Evolutionary conservation across 2,113 vertebrate species (phyloP).

Genomic region (Trematomus loennbergii): DNA sequence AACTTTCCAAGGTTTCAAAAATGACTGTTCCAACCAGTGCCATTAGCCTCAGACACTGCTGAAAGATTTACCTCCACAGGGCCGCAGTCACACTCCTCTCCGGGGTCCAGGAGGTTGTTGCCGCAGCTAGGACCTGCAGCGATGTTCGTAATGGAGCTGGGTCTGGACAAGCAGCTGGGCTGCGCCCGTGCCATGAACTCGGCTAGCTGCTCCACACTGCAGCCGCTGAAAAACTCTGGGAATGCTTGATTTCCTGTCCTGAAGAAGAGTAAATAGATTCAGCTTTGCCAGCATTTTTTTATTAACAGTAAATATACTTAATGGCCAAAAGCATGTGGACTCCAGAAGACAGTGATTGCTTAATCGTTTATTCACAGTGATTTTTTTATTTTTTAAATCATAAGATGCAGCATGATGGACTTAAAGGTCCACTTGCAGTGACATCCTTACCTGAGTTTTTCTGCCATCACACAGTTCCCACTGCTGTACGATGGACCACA

Average conservation of each 20-base stretch:
- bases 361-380: too few relatives aligned
- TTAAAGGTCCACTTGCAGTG: neutral
- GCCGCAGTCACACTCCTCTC: slow-evolving; percentile 95
- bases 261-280: neutral
- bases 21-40: neutral
- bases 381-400: too few relatives aligned
- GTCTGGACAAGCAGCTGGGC: slow-evolving; percentile 83
- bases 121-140: slow-evolving; percentile 85
- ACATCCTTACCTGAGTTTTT: slow-evolving; percentile 82
- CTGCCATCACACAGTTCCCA: slow-evolving; percentile 89
- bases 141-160: slow-evolving; percentile 56
- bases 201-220: slow-evolving; percentile 86
- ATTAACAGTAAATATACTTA: neutral
- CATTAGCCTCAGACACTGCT: neutral
- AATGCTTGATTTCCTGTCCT: slow-evolving; percentile 62
- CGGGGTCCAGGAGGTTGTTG: slow-evolving; percentile 88
- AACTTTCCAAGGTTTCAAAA: slow-evolving; percentile 1
- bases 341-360: neutral
- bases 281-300: neutral
- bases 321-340: neutral
- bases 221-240: slow-evolving; percentile 89
- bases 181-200: slow-evolving; percentile 81
- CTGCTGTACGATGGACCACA: slow-evolving; percentile 69
- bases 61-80: slow-evolving; percentile 78
- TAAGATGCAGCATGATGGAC: neutral